Evolutionary conservation across 2,113 vertebrate species (phyloP).

Genomic region (Gavia stellata): DNA sequence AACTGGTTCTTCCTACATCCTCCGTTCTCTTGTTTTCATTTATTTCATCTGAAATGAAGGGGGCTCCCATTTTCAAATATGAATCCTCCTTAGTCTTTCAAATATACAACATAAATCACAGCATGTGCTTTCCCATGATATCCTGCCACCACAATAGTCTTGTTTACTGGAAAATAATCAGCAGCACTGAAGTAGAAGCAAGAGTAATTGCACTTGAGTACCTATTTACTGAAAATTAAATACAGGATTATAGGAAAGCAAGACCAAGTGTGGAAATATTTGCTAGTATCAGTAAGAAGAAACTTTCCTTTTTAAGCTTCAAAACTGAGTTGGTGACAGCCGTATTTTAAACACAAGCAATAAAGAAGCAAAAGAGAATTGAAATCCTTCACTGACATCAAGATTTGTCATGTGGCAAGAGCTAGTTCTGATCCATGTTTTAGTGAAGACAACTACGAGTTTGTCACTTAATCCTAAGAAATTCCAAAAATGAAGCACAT

Average conservation of each 20-base stretch:
- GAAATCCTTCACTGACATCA: background rate
- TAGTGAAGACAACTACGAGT: background rate
- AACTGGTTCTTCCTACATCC: background rate
- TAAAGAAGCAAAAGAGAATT: background rate
- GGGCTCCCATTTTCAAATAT: background rate
- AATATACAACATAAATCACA: accelerated
- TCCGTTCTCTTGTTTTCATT: background rate
- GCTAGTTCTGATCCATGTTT: background rate
- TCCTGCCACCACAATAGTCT: background rate
- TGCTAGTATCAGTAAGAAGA: background rate
- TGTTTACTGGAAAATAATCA: background rate
- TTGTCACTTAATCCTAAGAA: conserved; percentile 9
- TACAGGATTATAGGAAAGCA: background rate
- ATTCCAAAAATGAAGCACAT: background rate
- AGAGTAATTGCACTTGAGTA: background rate
- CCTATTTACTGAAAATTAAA: background rate
- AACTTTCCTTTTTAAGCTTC: background rate
- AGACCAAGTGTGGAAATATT: background rate
- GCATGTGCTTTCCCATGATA: background rate
- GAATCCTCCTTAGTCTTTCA: background rate
- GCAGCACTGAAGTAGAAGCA: background rate
- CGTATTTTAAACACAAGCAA: background rate
- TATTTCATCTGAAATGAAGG: background rate
- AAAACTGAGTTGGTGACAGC: background rate
- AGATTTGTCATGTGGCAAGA: background rate